Evolutionary conservation across 2,797 vertebrate species (phyloP).

Genomic region (Melopsittacus undulatus): DNA sequence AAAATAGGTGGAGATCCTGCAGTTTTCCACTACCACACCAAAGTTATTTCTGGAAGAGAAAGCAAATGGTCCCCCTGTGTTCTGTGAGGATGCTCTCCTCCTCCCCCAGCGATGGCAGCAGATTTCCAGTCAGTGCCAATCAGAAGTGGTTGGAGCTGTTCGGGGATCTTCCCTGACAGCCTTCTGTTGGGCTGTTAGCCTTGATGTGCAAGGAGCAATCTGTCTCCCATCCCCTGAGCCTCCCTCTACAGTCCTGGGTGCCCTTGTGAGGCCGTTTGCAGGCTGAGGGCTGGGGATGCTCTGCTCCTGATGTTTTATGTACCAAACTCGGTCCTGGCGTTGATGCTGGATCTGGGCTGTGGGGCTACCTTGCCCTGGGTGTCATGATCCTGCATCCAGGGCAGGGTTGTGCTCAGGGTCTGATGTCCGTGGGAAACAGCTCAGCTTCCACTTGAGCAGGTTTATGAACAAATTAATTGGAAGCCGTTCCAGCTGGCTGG

Average conservation of each 20-base stretch:
- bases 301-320: neutral
- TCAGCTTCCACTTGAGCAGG: neutral
- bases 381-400: neutral
- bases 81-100: neutral
- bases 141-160: slow-evolving; percentile 3
- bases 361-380: neutral
- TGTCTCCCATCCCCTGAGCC: neutral
- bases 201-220: slow-evolving; percentile 12
- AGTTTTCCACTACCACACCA: neutral
- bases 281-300: neutral
- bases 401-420: neutral
- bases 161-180: slow-evolving; percentile 43
- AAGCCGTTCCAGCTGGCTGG: neutral
- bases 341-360: neutral
- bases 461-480: neutral
- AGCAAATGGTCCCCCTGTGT: neutral
- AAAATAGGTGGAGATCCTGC: neutral
- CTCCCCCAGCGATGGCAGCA: neutral
- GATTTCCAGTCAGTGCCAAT: slow-evolving; percentile 52
- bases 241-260: neutral
- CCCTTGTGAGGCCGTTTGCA: neutral
- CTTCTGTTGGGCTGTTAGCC: slow-evolving; percentile 46
- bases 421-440: neutral
- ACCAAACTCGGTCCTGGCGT: rapidly evolving
- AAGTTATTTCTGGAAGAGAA: neutral